Conservation (phyloP, 1,140 invertebrate genomes). For the Leucophenga varia region DNA sequence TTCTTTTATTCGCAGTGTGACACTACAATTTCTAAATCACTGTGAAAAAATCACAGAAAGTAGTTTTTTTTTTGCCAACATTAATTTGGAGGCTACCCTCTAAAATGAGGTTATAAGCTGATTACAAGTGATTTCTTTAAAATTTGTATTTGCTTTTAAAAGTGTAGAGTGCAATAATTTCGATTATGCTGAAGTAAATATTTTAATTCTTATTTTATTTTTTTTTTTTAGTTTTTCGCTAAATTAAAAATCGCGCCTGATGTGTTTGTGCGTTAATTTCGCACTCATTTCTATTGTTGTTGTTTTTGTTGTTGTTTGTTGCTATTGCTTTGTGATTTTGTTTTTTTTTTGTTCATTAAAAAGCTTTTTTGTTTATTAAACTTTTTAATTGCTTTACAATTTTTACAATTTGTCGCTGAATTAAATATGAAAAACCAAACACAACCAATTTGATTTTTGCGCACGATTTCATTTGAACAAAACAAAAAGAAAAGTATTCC, state of each 20-base stretch:
- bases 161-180: too few relatives aligned
- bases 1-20: too few relatives aligned
- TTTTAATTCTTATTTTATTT: not conserved
- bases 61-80: too few relatives aligned
- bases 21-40: too few relatives aligned
- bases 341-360: too few relatives aligned
- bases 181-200: too few relatives aligned
- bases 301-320: not conserved
- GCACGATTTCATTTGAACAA: conserved; percentile 11
- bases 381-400: conserved; percentile 51
- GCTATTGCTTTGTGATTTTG: conserved; percentile 8
- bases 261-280: conserved; percentile 49
- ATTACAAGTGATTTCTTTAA: too few relatives aligned
- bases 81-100: too few relatives aligned
- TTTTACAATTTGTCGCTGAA: conserved; percentile 19
- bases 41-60: too few relatives aligned
- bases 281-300: conserved; percentile 5
- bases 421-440: conserved; percentile 1
- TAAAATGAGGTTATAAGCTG: too few relatives aligned
- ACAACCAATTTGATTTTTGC: not conserved
- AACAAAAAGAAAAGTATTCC: too few relatives aligned
- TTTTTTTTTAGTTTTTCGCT: conserved; percentile 8
- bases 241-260: conserved; percentile 53
- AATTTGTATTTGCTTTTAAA: too few relatives aligned
- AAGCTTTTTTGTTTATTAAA: conserved; percentile 38